phyloP scores from a whole-genome alignment of 2,888 invertebrate species.

The Drosophila multiciliata region DNA sequence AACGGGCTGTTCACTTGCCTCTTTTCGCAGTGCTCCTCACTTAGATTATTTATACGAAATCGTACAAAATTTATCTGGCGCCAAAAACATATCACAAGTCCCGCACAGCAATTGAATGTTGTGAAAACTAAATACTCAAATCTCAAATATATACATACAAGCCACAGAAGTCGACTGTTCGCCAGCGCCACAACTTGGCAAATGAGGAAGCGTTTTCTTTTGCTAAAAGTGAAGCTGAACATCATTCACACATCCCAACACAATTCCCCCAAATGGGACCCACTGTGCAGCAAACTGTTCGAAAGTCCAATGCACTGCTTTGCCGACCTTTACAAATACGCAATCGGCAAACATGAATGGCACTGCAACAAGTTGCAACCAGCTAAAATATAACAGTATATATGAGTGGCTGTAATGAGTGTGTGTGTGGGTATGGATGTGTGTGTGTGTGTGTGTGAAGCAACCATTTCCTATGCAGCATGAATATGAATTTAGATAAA shows the following conservation, averaged over 20 bases:
- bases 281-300: slow-evolving; percentile 22
- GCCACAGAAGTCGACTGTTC: slow-evolving; percentile 36
- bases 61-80: slow-evolving; percentile 56
- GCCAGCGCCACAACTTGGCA: slow-evolving; percentile 33
- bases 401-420: not conserved
- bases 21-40: not conserved
- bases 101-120: slow-evolving; percentile 24
- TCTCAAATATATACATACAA: not conserved
- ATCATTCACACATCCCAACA: slow-evolving; percentile 32
- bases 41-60: slow-evolving; percentile 36
- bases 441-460: not conserved
- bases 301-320: slow-evolving; percentile 42
- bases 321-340: slow-evolving; percentile 25
- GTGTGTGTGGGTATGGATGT: not conserved
- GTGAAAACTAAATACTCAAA: not conserved
- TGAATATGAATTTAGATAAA: not conserved
- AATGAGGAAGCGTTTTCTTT: slow-evolving; percentile 27
- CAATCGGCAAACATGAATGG: not conserved
- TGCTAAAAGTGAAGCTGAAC: slow-evolving; percentile 24
- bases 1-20: slow-evolving; percentile 23
- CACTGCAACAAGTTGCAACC: slow-evolving; percentile 7
- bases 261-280: not conserved
- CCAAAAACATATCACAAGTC: slow-evolving; percentile 54
- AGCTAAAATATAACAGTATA: not conserved
- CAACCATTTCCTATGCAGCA: not conserved